phyloP scores from a whole-genome alignment of 2,888 invertebrate genomes.

The Metacarcinus magister region DNA sequence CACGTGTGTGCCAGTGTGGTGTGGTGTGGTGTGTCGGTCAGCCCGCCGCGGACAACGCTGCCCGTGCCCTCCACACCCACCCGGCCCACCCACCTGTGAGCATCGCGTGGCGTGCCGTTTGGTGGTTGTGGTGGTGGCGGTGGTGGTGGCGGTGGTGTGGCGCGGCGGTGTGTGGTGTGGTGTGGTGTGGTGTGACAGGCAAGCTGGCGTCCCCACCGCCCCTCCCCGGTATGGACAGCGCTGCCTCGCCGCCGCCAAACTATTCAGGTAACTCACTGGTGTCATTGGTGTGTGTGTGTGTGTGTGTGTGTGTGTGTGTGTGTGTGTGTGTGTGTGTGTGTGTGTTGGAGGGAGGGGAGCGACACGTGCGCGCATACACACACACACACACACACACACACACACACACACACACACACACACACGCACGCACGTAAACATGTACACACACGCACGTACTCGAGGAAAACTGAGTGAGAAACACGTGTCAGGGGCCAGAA shows the following conservation, averaged over 20 bases:
- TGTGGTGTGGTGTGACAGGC: constrained; percentile 47
- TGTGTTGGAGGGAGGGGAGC: background rate
- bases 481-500: background rate
- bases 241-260: constrained; percentile 70
- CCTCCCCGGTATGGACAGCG: constrained; percentile 67
- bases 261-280: constrained; percentile 65
- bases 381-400: constrained; percentile 3
- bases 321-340: background rate
- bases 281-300: background rate
- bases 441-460: background rate
- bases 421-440: background rate
- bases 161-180: constrained; percentile 27
- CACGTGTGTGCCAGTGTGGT: constrained; percentile 19
- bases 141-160: background rate
- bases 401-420: background rate
- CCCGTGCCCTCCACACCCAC: constrained; percentile 33
- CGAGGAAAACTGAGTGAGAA: background rate
- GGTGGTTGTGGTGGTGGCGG: constrained; percentile 22
- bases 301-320: constrained; percentile 42
- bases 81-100: background rate
- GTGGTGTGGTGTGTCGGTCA: constrained; percentile 11
- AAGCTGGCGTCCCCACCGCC: constrained; percentile 29
- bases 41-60: background rate
- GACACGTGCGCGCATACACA: background rate
- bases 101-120: constrained; percentile 35